These are phyloP conservation scores for Valencia hispanica DNA, from an alignment of 2,797 vertebrate genomes.

Conservation along the genomic window DNA sequence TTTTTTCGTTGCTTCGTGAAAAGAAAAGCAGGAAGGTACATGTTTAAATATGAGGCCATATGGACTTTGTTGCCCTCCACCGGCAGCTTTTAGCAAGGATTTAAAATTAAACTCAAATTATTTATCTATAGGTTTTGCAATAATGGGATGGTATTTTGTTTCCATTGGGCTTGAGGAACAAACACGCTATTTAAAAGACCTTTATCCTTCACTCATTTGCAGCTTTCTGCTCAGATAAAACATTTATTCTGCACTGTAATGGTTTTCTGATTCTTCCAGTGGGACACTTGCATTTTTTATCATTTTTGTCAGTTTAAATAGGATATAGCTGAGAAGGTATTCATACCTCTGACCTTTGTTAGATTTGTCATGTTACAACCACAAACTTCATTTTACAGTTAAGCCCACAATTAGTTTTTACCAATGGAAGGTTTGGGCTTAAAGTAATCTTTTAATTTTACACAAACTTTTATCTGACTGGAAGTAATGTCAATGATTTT, in stretches of 20 bases:
- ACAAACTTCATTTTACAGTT: no score
- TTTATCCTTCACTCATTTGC: background rate
- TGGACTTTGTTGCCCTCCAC: constrained; percentile 33
- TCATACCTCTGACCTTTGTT: no score
- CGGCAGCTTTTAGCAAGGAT: constrained; percentile 10
- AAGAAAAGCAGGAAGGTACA: background rate
- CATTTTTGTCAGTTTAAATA: background rate
- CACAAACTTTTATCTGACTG: background rate
- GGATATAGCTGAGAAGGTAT: background rate
- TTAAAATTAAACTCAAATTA: background rate
- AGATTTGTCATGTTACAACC: no score
- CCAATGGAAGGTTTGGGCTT: background rate
- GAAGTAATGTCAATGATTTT: background rate
- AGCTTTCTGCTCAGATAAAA: background rate
- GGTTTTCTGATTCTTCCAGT: background rate
- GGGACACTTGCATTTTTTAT: background rate
- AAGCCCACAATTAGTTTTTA: background rate
- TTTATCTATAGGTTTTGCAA: background rate
- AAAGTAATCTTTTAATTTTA: background rate
- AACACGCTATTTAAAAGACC: background rate
- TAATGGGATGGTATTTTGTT: background rate
- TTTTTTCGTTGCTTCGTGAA: background rate
- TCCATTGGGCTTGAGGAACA: background rate
- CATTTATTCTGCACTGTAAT: background rate
- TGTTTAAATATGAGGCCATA: constrained; percentile 5